Evolutionary conservation across 2,113 vertebrate genomes (phyloP).

Genomic region (Hemiscyllium ocellatum): DNA sequence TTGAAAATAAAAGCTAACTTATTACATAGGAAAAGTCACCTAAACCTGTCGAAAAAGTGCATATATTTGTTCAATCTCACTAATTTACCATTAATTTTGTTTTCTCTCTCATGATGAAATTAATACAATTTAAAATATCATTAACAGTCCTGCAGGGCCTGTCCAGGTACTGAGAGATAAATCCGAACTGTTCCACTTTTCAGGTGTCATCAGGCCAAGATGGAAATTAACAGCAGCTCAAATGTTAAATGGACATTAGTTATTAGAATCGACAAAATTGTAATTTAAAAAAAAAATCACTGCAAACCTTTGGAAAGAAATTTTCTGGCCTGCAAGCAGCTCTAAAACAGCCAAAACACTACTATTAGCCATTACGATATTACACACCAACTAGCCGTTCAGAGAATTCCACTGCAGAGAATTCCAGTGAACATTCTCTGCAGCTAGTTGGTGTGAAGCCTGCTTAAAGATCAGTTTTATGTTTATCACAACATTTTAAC

Average conservation of each 20-base stretch:
- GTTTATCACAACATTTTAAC: constrained; percentile 4
- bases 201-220: background rate
- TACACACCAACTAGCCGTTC: background rate
- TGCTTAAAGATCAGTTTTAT: background rate
- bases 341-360: background rate
- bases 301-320: background rate
- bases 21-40: background rate
- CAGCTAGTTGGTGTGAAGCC: background rate
- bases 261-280: background rate
- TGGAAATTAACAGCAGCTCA: background rate
- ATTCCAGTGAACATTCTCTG: background rate
- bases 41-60: background rate
- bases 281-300: background rate
- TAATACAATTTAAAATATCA: background rate
- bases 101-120: background rate
- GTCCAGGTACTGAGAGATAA: background rate
- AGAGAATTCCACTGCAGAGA: background rate
- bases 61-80: background rate
- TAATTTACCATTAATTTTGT: background rate
- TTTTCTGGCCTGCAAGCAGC: background rate
- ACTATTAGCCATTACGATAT: background rate
- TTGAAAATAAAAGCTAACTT: background rate
- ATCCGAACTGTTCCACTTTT: background rate
- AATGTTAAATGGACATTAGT: background rate
- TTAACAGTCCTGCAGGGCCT: background rate